Evolutionary conservation across 2,797 vertebrate genomes (phyloP), one percentile per base, ranked within the genome.

Genomic region (Catostomus latipinnis): DNA sequence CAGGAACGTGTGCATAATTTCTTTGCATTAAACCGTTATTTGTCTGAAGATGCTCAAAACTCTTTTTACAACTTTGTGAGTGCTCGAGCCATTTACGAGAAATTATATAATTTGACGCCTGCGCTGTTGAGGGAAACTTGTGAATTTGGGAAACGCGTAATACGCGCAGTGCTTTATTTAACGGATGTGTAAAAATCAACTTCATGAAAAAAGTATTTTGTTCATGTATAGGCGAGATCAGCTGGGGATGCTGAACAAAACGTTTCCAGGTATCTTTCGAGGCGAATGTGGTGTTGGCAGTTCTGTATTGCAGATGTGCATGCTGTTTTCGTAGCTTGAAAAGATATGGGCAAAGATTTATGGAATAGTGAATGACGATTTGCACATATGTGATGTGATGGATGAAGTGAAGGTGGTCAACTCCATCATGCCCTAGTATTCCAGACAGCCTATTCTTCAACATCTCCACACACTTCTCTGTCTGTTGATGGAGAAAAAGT

Each of bases 371-470:
- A 70, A 2, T 62, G 48, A 43, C 60, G 68, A 50, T n/a, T 22
- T 75, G 57, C 60, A 34, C 8, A 79, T 9, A 1, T 46, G 58
- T 6, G 16, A n/a, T 34, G 49, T 50, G 63, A 61, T 16, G 49
- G 34, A 81, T 77, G 57, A 78, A 83, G 83, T 71, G 84, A 73
- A 73, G 76, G 86, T 82, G 74, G 57, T 82, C 56, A 91, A 92
- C 94, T 93, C 95, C 95, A 95, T 94, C 94, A 93, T 93, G 93
- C 87, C 95, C 95, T 94, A 92, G 94, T 91, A 94, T 94, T 95
- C 91, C 91, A 90, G 90, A 90, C 88, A 95, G 93, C 82, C 93
- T 93, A 90, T 81, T 61, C 84, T 69, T 63, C 78, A 46, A 62
- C 78, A 76, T 58, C 84, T 34, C 34, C 34, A 34, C 34, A 34